Base-by-base conservation (phyloP, 2,888 invertebrate genomes). In the Ormia ochracea region DNA sequence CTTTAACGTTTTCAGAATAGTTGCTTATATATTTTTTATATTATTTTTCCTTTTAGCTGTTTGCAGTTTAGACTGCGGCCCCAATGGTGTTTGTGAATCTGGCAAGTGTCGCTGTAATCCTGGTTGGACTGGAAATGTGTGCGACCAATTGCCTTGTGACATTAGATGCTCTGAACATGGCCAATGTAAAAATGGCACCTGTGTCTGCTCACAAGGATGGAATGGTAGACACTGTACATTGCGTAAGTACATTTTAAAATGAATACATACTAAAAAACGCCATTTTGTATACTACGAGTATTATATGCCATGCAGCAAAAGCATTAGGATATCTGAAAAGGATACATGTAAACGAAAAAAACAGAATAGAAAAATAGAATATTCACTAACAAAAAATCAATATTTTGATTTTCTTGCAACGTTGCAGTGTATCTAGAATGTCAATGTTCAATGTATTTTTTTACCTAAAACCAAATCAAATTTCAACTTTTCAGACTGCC, bases 181-280 rank as follows among this genome's bases (percentile, higher is more conserved):
- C 19, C 96, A 96, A 88, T 99, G 99, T 91, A 95, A 96, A 88
- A 98, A 99, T 90, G 99, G 99, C 78, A 98, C 97, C 59, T 99
- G 99, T 90, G 95, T 97, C 69, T 99, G 99, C 90, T 95, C 96
- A 66, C 96, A 96, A 89, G 99, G 99, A 82, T 99, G 98, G 98
- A 99, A 99, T 89, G 99, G 99, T 83, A 93, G 95, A 85, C 98
- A 98, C 89, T 99, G 99, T 91, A 98, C 98, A 77, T 90, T 98
- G 86, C 96, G 98, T 99, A 92, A 95, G 96, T 92, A 85, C 10
- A 50, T 23, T 41, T 31, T 23, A 14, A 21, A 14, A 48, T 38
- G 41, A 33, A 10, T 12, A 36, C 12, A 31, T 14, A 4, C 12
- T n/a, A 41, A 28, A 63, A 3, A n/a, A 4, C 17, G 12, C 0